Evolutionary conservation across 2,113 vertebrate genomes (phyloP).

Genomic region (Aspiorhynchus laticeps): DNA sequence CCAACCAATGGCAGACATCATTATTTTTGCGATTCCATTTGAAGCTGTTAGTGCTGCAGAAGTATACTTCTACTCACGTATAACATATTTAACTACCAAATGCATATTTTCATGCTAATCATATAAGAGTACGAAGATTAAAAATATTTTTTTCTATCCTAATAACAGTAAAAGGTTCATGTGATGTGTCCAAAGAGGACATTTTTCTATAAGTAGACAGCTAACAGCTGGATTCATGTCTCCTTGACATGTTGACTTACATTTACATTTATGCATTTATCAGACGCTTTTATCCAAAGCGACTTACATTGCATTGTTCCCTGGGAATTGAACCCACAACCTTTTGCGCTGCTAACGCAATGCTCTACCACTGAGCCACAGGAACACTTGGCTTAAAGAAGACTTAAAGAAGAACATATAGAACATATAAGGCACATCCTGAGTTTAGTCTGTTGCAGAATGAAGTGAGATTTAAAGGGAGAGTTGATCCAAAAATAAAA

Average conservation of each 20-base stretch:
- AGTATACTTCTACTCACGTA: neutral
- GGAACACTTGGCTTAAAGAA: no score
- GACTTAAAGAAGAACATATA: constrained; percentile 2
- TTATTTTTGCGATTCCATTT: neutral
- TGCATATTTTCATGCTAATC: neutral
- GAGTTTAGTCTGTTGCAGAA: constrained; percentile 11
- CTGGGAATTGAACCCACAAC: no score
- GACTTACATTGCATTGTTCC: no score
- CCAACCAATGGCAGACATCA: neutral
- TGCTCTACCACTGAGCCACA: no score
- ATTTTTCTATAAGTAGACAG: neutral
- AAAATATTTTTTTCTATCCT: neutral
- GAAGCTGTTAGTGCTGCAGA: neutral
- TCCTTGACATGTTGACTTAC: neutral
- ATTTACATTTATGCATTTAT: no score
- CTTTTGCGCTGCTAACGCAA: no score
- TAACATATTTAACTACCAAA: neutral
- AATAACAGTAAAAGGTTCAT: neutral
- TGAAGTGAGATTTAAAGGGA: neutral
- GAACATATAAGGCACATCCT: constrained; percentile 1
- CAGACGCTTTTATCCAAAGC: no score
- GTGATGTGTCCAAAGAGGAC: neutral
- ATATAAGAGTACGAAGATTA: neutral
- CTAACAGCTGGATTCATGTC: neutral
- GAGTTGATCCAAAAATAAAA: neutral